Conservation (phyloP, 2,797 vertebrate species). For the Podargus strigoides region DNA sequence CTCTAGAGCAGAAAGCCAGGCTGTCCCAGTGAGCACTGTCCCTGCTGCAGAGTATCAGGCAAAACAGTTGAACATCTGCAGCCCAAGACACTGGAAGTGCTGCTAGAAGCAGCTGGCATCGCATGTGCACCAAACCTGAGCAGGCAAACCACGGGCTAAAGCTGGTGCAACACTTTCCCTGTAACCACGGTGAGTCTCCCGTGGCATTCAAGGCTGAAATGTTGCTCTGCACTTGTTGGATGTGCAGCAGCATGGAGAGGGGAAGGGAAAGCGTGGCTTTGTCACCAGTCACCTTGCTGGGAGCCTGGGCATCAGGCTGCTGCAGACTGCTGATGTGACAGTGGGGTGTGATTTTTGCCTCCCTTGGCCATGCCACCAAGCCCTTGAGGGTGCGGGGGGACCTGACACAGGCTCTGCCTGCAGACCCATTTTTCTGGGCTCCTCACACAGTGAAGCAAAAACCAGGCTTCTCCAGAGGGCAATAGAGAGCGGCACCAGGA, state of each 20-base stretch:
- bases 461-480: neutral
- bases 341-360: neutral
- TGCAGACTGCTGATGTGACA: neutral
- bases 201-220: neutral
- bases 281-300: neutral
- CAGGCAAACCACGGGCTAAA: neutral
- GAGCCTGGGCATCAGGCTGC: neutral
- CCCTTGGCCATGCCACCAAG: neutral
- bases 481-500: neutral
- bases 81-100: neutral
- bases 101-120: neutral
- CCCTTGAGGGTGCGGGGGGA: neutral
- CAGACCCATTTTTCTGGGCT: neutral
- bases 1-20: neutral
- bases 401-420: neutral
- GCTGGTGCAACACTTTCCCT: too few relatives aligned
- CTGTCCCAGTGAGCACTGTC: neutral
- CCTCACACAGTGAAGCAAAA: neutral
- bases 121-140: neutral
- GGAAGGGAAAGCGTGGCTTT: neutral
- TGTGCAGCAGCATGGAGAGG: neutral
- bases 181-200: rapidly evolving
- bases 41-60: neutral
- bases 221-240: neutral
- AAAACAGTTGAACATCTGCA: neutral